These are phyloP conservation scores for Isichthys henryi DNA, from an alignment of 2,113 vertebrate species.

Conservation along the genomic window DNA sequence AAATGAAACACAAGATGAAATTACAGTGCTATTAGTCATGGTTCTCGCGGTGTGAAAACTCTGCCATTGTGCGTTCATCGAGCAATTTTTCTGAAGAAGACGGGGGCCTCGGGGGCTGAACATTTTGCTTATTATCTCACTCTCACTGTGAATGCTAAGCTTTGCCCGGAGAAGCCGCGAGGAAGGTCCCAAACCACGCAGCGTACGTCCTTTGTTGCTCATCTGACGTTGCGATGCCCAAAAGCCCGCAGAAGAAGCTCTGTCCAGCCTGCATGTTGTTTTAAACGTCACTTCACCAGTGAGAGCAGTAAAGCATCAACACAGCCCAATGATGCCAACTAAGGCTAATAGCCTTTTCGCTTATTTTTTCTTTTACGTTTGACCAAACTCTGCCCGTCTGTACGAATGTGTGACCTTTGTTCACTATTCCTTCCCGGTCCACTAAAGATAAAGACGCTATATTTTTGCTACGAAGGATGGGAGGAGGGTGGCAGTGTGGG, in stretches of 20 bases:
- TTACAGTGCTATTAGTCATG: slow-evolving; percentile 13
- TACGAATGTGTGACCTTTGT: not conserved
- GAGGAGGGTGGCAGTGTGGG: slow-evolving; percentile 9
- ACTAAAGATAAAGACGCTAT: not conserved
- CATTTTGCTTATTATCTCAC: not conserved
- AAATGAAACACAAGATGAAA: slow-evolving; percentile 12
- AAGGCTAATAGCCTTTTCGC: not conserved
- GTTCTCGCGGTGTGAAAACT: not conserved
- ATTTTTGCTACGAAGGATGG: not conserved
- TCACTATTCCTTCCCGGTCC: not conserved
- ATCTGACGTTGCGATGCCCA: not conserved
- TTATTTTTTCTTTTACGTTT: not conserved
- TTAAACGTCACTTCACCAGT: not conserved
- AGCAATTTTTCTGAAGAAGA: not conserved
- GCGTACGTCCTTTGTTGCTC: not conserved
- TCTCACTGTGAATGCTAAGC: not conserved
- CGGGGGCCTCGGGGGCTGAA: not conserved
- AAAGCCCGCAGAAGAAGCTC: not conserved
- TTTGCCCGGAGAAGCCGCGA: not conserved
- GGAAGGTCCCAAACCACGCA: not conserved
- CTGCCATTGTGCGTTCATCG: not conserved
- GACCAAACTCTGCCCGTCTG: not conserved
- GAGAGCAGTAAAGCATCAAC: not conserved
- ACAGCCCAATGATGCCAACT: not conserved
- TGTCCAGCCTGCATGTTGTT: not conserved